Percentiles rank a stretch among this genome's conserved stretches.
Conservation (phyloP, 2,888 invertebrate species). For the Clusia tigrina region DNA sequence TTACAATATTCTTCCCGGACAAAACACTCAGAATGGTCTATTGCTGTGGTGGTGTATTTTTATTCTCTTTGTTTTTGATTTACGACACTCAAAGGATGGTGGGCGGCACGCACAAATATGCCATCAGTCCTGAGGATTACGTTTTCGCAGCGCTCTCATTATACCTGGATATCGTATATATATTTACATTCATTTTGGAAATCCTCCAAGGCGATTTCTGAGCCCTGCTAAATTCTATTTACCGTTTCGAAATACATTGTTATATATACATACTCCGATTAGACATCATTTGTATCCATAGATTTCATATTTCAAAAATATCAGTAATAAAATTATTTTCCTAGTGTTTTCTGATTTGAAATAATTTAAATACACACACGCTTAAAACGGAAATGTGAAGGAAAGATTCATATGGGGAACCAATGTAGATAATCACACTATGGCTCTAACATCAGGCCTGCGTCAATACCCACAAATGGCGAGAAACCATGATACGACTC, state of each 20-base stretch:
- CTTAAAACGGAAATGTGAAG: too few relatives aligned
- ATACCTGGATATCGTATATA: slow-evolving; percentile 84
- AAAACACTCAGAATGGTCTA: slow-evolving; percentile 74
- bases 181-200: slow-evolving; percentile 80
- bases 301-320: too few relatives aligned
- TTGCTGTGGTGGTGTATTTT: slow-evolving; percentile 80
- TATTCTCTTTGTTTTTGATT: slow-evolving; percentile 85
- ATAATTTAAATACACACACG: too few relatives aligned
- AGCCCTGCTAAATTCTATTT: neutral
- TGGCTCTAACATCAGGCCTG: too few relatives aligned
- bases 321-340: too few relatives aligned
- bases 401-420: too few relatives aligned
- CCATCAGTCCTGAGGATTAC: slow-evolving; percentile 88
- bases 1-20: slow-evolving; percentile 69
- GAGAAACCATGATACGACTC: too few relatives aligned
- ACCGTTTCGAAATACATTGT: neutral
- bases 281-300: neutral
- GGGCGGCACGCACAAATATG: slow-evolving; percentile 85
- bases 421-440: too few relatives aligned
- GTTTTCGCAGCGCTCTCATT: slow-evolving; percentile 87
- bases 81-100: slow-evolving; percentile 89
- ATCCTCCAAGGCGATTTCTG: slow-evolving; percentile 21
- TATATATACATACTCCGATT: neutral
- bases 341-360: too few relatives aligned
- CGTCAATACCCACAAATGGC: too few relatives aligned